These are phyloP conservation scores for Drepana falcataria DNA, from an alignment of 2,888 invertebrate species.

Conservation along the genomic window DNA sequence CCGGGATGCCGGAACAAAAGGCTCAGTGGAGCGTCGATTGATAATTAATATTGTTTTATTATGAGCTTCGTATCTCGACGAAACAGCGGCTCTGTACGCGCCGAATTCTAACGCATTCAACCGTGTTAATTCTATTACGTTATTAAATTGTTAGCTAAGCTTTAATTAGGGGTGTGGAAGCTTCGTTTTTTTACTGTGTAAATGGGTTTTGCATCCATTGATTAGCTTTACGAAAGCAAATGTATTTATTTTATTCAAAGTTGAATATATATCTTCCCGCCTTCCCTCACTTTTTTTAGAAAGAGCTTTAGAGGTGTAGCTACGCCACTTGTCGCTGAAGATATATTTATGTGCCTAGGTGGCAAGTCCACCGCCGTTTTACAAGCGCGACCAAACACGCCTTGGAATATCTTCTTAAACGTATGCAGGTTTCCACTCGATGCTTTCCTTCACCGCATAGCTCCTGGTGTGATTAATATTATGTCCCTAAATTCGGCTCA, in stretches of 20 bases:
- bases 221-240: not conserved
- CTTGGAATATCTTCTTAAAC: no score
- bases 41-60: slow-evolving; percentile 72
- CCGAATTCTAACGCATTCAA: slow-evolving; percentile 43
- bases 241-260: slow-evolving; percentile 3
- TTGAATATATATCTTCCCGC: no score
- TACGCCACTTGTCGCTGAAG: no score
- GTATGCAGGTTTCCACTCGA: no score
- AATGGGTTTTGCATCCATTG: not conserved
- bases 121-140: slow-evolving; percentile 53
- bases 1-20: slow-evolving; percentile 2
- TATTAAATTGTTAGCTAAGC: slow-evolving; percentile 51
- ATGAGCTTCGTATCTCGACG: slow-evolving; percentile 58
- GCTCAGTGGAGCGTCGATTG: slow-evolving; percentile 27
- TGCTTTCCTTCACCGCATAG: no score
- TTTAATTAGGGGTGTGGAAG: slow-evolving; percentile 24
- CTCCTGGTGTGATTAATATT: no score
- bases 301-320: no score
- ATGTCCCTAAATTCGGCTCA: no score
- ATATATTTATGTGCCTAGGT: no score
- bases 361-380: no score
- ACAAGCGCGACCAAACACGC: no score
- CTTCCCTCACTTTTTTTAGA: no score
- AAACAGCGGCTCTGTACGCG: slow-evolving; percentile 29
- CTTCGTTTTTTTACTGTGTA: not conserved